Base-by-base conservation (phyloP, 2,113 vertebrate species). In the Caloenas nicobarica region DNA sequence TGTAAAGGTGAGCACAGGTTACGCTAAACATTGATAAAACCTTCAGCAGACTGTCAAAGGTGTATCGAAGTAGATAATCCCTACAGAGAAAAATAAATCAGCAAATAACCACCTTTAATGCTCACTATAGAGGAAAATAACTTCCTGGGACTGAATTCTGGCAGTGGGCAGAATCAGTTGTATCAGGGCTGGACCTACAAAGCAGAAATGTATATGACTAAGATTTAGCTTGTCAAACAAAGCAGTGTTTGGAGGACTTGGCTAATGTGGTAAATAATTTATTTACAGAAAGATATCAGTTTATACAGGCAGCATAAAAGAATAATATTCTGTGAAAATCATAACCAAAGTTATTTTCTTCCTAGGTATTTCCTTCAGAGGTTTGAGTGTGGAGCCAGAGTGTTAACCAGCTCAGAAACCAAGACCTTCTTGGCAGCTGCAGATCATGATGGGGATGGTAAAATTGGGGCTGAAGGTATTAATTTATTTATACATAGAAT, bases 391-490 rank as follows among this genome's bases (percentile, higher is more conserved):
- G 98, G 98, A 51, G 99, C 99, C 18, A 98, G 99, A 91, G 98
- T 98, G 74, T 96, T 99, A 97, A 99, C 98, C 2, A 85, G 97
- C 40, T 98, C 98, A 80, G 99, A 99, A 97, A 98, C 98, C 86
- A 99, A 99, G 97, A 98, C 96, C 70, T 98, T 99, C 90, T 84
- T 99, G 95, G 98, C 98, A 61, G 98, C 98, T 53, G 99, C 98
- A 56, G 99, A 99, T 87, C 98, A 98, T 11, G 98, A 99, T 11
- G 98, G 98, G 38, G 99, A 99, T n/a, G 99, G 99, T 40, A 99
- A 96, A 97, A 99, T 99, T 48, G 99, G 99, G 96, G 98, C 96
- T 83, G 98, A 99, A 5, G 99, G 99, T 99, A 97, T 10, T 94
- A 62, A 31, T n/a, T 4, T 4, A 19, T 40, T 76, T 54, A 68